Percentiles rank a stretch among this genome's conserved stretches.
Conservation (phyloP, 23 tunicate genomes). For the Botrylloides violaceus region DNA sequence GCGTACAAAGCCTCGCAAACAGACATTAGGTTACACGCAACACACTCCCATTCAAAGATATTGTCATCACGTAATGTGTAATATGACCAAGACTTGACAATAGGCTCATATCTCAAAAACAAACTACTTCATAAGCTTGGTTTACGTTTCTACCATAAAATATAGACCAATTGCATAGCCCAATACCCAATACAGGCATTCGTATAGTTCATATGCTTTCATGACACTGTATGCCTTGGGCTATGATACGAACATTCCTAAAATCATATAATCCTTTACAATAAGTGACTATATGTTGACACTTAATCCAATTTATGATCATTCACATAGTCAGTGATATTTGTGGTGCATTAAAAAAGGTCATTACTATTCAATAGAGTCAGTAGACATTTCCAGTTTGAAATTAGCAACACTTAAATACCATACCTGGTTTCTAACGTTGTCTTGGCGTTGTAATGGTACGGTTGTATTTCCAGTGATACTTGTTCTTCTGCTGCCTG, state of each 20-base stretch:
- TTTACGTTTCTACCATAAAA: background rate
- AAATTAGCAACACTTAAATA: background rate
- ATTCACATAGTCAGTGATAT: background rate
- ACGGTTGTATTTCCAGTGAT: background rate
- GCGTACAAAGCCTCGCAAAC: too few species aligned
- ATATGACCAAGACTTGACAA: background rate
- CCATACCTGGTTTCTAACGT: background rate
- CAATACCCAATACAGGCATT: background rate
- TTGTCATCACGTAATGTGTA: background rate
- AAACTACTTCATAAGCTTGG: background rate
- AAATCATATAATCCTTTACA: too few species aligned
- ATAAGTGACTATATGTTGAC: background rate
- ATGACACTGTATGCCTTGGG: background rate
- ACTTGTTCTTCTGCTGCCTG: background rate
- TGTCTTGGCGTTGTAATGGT: background rate
- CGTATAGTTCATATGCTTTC: too few species aligned
- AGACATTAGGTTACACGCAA: too few species aligned
- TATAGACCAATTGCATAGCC: background rate
- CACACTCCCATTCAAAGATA: too few species aligned
- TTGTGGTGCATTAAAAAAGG: background rate
- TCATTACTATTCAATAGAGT: too few species aligned
- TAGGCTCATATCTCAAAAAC: background rate
- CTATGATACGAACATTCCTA: background rate
- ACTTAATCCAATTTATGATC: background rate
- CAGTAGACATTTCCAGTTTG: too few species aligned